Conservation (phyloP, 2,113 vertebrate genomes). For the Hepsetus odoe region DNA sequence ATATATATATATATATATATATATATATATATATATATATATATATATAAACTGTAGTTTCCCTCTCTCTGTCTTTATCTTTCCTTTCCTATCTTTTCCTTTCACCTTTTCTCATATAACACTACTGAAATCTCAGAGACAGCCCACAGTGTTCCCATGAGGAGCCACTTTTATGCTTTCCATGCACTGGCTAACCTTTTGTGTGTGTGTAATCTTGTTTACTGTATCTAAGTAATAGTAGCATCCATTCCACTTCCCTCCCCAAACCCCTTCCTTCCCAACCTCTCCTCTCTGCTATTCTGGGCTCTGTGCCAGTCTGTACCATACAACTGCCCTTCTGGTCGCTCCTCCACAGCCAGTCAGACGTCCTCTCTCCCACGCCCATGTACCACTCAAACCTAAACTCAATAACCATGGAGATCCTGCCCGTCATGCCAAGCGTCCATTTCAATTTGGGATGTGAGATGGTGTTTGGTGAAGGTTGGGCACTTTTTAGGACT, state of each 20-base stretch:
- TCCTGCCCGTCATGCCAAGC: slow-evolving; percentile 65
- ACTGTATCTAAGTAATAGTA: slow-evolving; percentile 52
- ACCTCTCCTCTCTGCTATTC: slow-evolving; percentile 19
- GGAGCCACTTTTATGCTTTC: slow-evolving; percentile 14
- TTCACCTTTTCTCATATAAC: not conserved
- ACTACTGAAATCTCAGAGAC: no score
- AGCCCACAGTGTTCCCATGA: not conserved
- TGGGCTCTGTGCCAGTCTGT: slow-evolving; percentile 57
- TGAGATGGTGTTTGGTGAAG: slow-evolving; percentile 68
- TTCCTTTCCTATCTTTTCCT: not conserved
- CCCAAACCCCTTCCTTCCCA: slow-evolving; percentile 45
- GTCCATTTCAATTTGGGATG: slow-evolving; percentile 61
- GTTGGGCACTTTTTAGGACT: slow-evolving; percentile 30
- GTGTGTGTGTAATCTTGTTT: slow-evolving; percentile 54
- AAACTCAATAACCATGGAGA: slow-evolving; percentile 75
- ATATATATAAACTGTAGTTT: no score
- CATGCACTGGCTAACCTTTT: slow-evolving; percentile 36
- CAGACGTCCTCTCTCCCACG: slow-evolving; percentile 57
- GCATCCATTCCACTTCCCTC: slow-evolving; percentile 18
- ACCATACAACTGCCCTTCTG: slow-evolving; percentile 57
- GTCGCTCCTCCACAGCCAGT: slow-evolving; percentile 60
- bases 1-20: no score
- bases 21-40: no score
- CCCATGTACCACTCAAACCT: slow-evolving; percentile 66
- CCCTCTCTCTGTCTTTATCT: not conserved